phyloP scores from a whole-genome alignment of 2,797 vertebrate genomes.

The Macroramphosus scolopax region DNA sequence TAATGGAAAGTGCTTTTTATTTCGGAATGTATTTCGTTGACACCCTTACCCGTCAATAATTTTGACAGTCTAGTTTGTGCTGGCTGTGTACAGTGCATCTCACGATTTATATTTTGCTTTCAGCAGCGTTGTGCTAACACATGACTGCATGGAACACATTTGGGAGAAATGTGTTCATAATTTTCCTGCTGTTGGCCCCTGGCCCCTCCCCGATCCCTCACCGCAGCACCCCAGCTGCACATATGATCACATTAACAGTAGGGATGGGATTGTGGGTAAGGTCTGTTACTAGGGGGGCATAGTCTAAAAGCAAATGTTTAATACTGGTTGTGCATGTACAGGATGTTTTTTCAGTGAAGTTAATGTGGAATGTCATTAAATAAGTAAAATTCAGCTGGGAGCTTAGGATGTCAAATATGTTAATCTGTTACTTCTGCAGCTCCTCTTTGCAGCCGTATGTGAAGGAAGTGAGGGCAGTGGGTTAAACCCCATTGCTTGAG shows the following conservation, averaged over 20 bases:
- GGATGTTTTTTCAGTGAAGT: constrained; percentile 8
- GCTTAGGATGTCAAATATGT: constrained; percentile 31
- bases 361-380: constrained; percentile 32
- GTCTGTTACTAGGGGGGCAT: constrained; percentile 13
- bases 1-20: constrained; percentile 56
- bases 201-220: constrained; percentile 13
- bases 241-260: no score
- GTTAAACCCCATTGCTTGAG: constrained; percentile 17
- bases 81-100: constrained; percentile 53
- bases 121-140: constrained; percentile 50
- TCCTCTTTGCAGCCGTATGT: constrained; percentile 24
- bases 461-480: constrained; percentile 18
- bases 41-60: constrained; percentile 50
- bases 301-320: no score
- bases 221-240: constrained; percentile 42
- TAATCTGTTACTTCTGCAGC: constrained; percentile 34
- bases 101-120: constrained; percentile 52
- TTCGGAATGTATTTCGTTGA: constrained; percentile 29
- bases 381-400: constrained; percentile 27
- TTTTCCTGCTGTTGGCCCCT: constrained; percentile 42
- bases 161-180: constrained; percentile 65
- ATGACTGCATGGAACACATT: constrained; percentile 71
- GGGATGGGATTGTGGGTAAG: constrained; percentile 51
- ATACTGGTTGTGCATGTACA: neutral
- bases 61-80: constrained; percentile 44